Conservation (phyloP, 2,888 invertebrate species). For the Mesorhabditis belari region DNA sequence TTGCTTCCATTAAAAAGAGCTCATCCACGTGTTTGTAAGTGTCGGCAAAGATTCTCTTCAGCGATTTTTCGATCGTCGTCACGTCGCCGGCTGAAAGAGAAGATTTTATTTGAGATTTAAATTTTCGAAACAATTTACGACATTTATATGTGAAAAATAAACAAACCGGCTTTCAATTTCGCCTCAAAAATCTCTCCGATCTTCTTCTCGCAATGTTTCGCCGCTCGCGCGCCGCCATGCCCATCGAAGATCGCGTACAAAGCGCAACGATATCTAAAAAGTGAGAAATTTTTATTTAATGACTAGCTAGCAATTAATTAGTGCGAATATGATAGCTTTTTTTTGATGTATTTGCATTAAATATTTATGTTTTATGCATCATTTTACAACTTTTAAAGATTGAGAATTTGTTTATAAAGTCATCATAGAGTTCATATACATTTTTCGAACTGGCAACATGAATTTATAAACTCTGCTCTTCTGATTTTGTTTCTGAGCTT, state of each 20-base stretch:
- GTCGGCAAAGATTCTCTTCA: slow-evolving; percentile 56
- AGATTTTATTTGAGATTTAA: background rate
- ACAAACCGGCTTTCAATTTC: slow-evolving; percentile 50
- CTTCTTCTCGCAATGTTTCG: slow-evolving; percentile 54
- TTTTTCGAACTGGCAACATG: too few relatives aligned
- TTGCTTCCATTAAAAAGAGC: slow-evolving; percentile 57
- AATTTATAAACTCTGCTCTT: too few relatives aligned
- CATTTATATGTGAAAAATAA: slow-evolving; percentile 7
- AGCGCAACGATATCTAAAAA: slow-evolving; percentile 44
- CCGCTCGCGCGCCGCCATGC: slow-evolving; percentile 57
- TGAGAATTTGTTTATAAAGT: background rate
- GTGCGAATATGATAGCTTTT: too few relatives aligned
- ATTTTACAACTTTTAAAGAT: too few relatives aligned
- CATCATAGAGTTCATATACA: too few relatives aligned
- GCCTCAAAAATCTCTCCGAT: slow-evolving; percentile 52
- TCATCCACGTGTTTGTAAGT: slow-evolving; percentile 58
- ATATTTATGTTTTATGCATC: too few relatives aligned
- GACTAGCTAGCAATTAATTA: too few relatives aligned
- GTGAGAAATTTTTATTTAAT: too few relatives aligned
- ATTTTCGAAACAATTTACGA: too few relatives aligned
- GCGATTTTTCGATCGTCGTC: slow-evolving; percentile 53
- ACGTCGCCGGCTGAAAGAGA: slow-evolving; percentile 18
- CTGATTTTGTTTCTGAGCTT: too few relatives aligned
- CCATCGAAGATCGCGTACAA: slow-evolving; percentile 59
- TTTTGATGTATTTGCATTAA: too few relatives aligned